phyloP scores from a whole-genome alignment of 2,113 vertebrate species.

The Manacus vitellinus region DNA sequence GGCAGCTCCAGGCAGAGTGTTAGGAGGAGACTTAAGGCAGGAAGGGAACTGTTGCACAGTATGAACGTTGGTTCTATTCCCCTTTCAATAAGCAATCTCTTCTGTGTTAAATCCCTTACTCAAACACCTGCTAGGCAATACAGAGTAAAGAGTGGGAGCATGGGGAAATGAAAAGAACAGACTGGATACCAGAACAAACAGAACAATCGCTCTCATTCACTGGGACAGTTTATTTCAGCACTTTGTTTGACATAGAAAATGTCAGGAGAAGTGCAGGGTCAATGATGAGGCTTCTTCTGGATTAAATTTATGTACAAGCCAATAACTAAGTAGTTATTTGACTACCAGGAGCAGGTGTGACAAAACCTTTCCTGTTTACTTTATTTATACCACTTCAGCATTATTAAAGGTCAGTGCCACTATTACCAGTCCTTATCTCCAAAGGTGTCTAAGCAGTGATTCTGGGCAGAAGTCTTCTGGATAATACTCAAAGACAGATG shows the following conservation, averaged over 20 bases:
- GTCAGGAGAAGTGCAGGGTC: background rate
- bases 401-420: background rate
- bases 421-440: background rate
- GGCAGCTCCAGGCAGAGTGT: background rate
- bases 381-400: background rate
- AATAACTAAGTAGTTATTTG: background rate
- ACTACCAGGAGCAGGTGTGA: background rate
- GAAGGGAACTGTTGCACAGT: background rate
- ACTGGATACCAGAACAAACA: background rate
- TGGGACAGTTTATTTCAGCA: background rate
- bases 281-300: background rate
- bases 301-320: background rate
- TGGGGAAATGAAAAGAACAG: background rate
- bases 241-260: background rate
- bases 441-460: background rate
- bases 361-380: background rate
- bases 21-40: background rate
- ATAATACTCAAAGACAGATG: background rate
- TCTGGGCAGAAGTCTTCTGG: background rate
- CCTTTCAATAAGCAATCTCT: background rate
- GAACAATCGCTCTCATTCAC: background rate
- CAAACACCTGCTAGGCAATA: background rate
- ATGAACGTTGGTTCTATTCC: background rate
- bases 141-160: background rate
- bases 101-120: background rate